A percentile compares a stretch with the other conserved stretches of the same genome.
phyloP scores from a whole-genome alignment of 2,888 invertebrate species.

The Spilarctia lutea region DNA sequence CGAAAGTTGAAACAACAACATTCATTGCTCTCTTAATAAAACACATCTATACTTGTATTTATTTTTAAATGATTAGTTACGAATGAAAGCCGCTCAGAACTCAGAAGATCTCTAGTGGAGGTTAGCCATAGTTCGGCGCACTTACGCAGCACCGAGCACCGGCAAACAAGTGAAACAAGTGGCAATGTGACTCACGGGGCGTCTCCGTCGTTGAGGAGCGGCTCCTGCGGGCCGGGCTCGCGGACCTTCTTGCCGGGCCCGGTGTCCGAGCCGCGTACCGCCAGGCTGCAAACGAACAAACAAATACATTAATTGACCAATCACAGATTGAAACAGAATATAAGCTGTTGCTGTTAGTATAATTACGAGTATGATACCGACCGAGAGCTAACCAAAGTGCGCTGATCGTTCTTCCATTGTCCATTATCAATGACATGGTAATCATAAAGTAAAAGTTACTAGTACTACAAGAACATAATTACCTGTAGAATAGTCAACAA shows the following conservation, averaged over 20 bases:
- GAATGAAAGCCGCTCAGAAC: neutral
- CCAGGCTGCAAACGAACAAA: slow-evolving; percentile 86
- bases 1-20: neutral
- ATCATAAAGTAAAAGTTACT: too few species aligned
- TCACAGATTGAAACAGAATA: neutral
- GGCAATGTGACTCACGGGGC: slow-evolving; percentile 89
- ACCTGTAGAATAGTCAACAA: too few species aligned
- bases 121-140: neutral
- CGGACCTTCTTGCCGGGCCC: slow-evolving; percentile 88
- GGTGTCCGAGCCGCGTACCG: slow-evolving; percentile 90
- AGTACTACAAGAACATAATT: too few species aligned
- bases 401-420: too few species aligned
- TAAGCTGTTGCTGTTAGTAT: neutral
- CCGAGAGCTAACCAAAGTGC: neutral
- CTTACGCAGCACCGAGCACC: neutral
- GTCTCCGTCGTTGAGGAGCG: slow-evolving; percentile 89
- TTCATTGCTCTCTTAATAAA: neutral
- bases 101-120: neutral
- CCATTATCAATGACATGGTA: too few species aligned
- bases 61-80: neutral
- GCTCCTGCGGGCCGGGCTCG: slow-evolving; percentile 88
- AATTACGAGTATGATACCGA: neutral
- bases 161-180: neutral
- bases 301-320: slow-evolving; percentile 8
- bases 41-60: neutral